Evolutionary conservation across 2,888 invertebrate species (phyloP).

Genomic region (Icerya purchasi): DNA sequence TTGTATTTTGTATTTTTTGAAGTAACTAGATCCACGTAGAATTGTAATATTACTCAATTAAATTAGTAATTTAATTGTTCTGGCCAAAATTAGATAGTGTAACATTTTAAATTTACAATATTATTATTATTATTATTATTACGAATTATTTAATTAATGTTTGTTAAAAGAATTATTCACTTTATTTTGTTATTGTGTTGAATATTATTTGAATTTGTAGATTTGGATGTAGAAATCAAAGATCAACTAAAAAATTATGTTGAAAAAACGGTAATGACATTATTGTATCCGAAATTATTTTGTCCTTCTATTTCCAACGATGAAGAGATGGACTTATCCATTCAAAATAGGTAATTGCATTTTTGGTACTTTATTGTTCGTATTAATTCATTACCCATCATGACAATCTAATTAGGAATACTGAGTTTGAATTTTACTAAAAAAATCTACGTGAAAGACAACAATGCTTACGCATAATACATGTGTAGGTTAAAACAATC

Average conservation of each 20-base stretch:
- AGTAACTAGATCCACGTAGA: too few relatives aligned
- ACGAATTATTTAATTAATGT: too few relatives aligned
- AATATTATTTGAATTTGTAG: conserved; percentile 22
- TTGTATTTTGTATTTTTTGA: too few relatives aligned
- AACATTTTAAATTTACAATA: too few relatives aligned
- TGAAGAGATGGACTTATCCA: conserved; percentile 77
- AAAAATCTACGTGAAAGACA: too few relatives aligned
- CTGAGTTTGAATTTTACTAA: too few relatives aligned
- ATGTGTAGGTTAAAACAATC: too few relatives aligned
- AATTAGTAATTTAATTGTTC: too few relatives aligned
- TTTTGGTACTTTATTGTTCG: not conserved
- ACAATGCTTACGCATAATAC: too few relatives aligned
- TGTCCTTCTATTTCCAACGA: conserved; percentile 74
- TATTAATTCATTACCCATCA: not conserved
- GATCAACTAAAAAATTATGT: conserved; percentile 75
- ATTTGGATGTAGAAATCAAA: conserved; percentile 44
- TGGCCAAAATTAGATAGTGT: too few relatives aligned
- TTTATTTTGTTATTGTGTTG: not conserved
- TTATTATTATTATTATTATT: too few relatives aligned
- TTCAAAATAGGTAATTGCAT: conserved; percentile 45
- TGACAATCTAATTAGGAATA: not conserved
- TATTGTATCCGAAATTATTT: conserved; percentile 67
- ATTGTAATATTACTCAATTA: too few relatives aligned
- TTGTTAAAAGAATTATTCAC: not conserved
- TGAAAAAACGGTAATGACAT: conserved; percentile 81